These are phyloP conservation scores for Indicator indicator DNA, from an alignment of 2,113 vertebrate species.

Conservation along the genomic window DNA sequence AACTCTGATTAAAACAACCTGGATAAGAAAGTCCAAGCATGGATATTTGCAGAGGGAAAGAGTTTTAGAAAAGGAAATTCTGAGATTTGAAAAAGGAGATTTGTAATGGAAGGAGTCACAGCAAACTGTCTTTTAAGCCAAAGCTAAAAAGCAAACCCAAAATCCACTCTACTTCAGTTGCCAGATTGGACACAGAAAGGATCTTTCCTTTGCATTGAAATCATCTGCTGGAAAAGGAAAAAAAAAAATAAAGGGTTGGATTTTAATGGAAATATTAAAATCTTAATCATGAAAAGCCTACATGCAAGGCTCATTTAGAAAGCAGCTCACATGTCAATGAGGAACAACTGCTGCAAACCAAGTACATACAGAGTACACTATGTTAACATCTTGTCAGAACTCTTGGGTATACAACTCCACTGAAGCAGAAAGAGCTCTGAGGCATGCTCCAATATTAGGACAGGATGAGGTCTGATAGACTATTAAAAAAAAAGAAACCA, in stretches of 20 bases:
- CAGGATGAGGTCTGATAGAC: conserved; percentile 23
- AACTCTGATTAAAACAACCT: background rate
- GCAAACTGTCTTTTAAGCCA: background rate
- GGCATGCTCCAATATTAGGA: background rate
- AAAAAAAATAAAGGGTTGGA: background rate
- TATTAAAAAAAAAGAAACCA: background rate
- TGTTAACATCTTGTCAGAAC: conserved; percentile 13
- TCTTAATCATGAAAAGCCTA: background rate
- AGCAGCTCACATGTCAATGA: background rate
- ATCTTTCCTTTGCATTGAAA: background rate
- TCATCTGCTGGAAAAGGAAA: background rate
- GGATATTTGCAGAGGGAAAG: background rate
- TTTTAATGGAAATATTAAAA: background rate
- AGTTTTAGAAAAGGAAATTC: background rate
- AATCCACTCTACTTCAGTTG: background rate
- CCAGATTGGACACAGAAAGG: background rate
- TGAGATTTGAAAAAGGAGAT: background rate
- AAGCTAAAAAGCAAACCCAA: background rate
- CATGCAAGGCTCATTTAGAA: background rate
- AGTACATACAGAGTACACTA: background rate
- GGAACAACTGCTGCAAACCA: background rate
- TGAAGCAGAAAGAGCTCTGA: conserved; percentile 24
- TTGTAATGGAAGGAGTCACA: background rate
- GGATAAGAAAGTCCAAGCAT: background rate
- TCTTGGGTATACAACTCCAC: background rate